phyloP scores from a whole-genome alignment of 2,797 vertebrate genomes.

The Spondyliosoma cantharus region DNA sequence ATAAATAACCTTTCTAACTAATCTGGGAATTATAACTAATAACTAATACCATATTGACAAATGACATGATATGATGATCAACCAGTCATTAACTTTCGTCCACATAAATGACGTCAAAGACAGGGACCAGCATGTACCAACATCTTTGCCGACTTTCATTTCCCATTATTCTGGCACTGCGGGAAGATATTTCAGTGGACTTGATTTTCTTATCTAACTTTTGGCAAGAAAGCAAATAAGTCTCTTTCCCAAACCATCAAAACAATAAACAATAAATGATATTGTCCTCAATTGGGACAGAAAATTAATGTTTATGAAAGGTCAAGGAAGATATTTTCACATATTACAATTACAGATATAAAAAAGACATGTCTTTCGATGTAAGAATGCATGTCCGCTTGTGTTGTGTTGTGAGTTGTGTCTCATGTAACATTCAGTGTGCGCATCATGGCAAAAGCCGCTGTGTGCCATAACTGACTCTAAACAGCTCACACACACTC shows the following conservation, averaged over 20 bases:
- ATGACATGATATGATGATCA: too few relatives aligned
- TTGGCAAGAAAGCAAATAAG: neutral
- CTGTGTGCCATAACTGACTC: constrained; percentile 46
- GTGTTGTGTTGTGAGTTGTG: constrained; percentile 63
- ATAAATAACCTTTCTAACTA: too few relatives aligned
- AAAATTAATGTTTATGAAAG: neutral
- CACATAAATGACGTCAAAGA: too few relatives aligned
- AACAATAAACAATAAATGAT: neutral
- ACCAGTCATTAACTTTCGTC: too few relatives aligned
- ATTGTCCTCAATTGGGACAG: neutral
- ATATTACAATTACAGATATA: constrained; percentile 7
- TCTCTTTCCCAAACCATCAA: neutral
- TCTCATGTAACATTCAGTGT: constrained; percentile 61
- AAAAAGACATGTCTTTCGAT: neutral
- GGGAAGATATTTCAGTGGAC: too few relatives aligned
- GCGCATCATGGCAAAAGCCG: constrained; percentile 47
- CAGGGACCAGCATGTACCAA: too few relatives aligned
- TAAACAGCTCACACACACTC: constrained; percentile 23
- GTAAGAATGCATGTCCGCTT: constrained; percentile 44
- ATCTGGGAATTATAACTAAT: too few relatives aligned
- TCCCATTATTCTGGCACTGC: too few relatives aligned
- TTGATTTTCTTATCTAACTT: neutral
- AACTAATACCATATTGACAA: too few relatives aligned
- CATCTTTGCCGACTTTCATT: too few relatives aligned
- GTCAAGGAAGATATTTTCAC: neutral